Percentiles rank a stretch among this genome's conserved stretches.
Evolutionary conservation across 1,140 invertebrate genomes (phyloP).

Genomic region (Nasonia longicornis): DNA sequence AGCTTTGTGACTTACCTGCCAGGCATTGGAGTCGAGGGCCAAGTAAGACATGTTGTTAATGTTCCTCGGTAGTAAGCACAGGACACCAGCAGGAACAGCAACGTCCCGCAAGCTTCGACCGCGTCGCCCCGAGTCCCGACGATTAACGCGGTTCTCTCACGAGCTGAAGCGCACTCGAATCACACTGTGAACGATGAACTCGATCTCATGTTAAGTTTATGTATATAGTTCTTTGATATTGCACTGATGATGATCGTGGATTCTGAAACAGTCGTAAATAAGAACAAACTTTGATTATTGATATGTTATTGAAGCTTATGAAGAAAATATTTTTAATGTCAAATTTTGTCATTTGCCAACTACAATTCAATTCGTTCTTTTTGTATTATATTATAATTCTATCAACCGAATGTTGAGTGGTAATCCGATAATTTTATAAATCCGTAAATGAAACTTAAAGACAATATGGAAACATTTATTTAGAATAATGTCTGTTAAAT

Average conservation of each 20-base stretch:
- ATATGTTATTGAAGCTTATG: too few relatives aligned
- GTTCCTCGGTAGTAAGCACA: conserved; percentile 43
- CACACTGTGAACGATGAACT: neutral
- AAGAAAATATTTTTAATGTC: too few relatives aligned
- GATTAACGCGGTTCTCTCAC: neutral
- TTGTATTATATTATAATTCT: too few relatives aligned
- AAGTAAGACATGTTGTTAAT: conserved; percentile 66
- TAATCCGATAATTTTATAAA: too few relatives aligned
- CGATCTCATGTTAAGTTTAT: neutral
- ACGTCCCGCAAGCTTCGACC: neutral
- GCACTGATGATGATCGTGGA: neutral
- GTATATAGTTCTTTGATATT: neutral
- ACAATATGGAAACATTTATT: too few relatives aligned
- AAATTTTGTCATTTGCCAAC: too few relatives aligned
- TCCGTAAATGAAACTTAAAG: too few relatives aligned
- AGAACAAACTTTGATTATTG: neutral
- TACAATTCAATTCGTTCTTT: too few relatives aligned
- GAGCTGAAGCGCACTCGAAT: neutral
- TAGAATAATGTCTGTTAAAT: too few relatives aligned
- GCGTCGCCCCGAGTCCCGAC: neutral
- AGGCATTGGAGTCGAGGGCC: conserved; percentile 67
- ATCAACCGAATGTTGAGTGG: too few relatives aligned
- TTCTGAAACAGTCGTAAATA: neutral
- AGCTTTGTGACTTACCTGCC: conserved; percentile 63
- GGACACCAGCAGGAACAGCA: neutral